phyloP scores from a whole-genome alignment of 1,140 invertebrate genomes.

The Colletes gigas region DNA sequence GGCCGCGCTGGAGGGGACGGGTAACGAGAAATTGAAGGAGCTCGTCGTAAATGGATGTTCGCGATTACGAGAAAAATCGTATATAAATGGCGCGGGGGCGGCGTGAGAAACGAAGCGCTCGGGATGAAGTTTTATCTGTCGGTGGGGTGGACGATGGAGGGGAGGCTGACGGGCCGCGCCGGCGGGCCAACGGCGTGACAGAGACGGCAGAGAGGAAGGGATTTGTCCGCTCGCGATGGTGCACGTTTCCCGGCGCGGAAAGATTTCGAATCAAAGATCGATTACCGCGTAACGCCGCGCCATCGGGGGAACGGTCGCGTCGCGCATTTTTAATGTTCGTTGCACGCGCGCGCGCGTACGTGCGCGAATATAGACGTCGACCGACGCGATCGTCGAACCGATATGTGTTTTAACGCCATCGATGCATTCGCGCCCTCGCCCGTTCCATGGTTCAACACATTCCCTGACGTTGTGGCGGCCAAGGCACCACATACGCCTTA shows the following conservation, averaged over 20 bases:
- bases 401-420: no score
- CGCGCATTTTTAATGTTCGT: conserved; percentile 53
- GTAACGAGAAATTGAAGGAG: conserved; percentile 78
- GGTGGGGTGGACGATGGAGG: conserved; percentile 13
- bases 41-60: conserved; percentile 76
- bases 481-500: no score
- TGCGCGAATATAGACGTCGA: no score
- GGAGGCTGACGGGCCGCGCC: neutral
- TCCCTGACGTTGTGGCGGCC: no score
- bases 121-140: conserved; percentile 74
- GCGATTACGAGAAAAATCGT: conserved; percentile 78
- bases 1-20: conserved; percentile 36
- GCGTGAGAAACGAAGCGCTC: conserved; percentile 49
- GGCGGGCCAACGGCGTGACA: conserved; percentile 12
- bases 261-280: conserved; percentile 68
- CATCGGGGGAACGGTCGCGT: conserved; percentile 41
- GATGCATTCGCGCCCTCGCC: no score
- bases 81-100: conserved; percentile 72
- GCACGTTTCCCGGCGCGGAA: conserved; percentile 57
- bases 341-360: no score
- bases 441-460: no score
- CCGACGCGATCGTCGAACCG: no score
- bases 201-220: conserved; percentile 27
- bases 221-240: conserved; percentile 59
- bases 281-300: conserved; percentile 50